These are phyloP conservation scores for western clawed frog (Xenopus tropicalis) DNA, from an alignment of 2,113 vertebrate genomes.

Conservation along the genomic window DNA sequence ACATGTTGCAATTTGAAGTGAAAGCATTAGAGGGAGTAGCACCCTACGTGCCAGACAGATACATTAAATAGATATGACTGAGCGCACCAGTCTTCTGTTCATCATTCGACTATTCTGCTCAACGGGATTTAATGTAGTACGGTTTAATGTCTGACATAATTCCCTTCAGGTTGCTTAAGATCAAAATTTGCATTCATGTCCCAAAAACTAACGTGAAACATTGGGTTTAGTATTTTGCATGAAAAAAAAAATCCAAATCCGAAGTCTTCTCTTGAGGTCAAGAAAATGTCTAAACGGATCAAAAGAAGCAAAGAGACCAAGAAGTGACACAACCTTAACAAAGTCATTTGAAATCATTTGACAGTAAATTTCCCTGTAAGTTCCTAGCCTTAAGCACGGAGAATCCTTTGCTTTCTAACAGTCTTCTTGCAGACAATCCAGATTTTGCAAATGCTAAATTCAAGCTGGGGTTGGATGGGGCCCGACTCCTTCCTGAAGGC, in stretches of 20 bases:
- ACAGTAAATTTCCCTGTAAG: constrained; percentile 67
- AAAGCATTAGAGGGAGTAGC: no score
- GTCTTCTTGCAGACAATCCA: constrained; percentile 55
- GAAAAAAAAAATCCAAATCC: constrained; percentile 33
- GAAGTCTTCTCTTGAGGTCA: constrained; percentile 60
- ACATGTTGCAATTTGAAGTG: no score
- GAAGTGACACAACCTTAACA: constrained; percentile 67
- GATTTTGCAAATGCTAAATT: constrained; percentile 47
- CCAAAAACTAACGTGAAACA: constrained; percentile 32
- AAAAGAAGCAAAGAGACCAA: constrained; percentile 63
- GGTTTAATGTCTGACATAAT: constrained; percentile 15
- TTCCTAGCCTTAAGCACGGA: constrained; percentile 60
- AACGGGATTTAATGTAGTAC: background rate
- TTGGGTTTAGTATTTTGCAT: constrained; percentile 48
- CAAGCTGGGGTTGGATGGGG: constrained; percentile 52
- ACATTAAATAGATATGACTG: no score
- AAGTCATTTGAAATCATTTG: constrained; percentile 73
- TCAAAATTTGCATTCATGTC: constrained; percentile 31
- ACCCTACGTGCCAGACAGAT: no score
- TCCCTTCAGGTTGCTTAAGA: constrained; percentile 18
- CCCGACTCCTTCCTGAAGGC: constrained; percentile 73
- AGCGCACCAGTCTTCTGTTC: no score
- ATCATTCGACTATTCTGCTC: no score
- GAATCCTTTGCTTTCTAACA: constrained; percentile 52
- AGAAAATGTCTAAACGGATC: constrained; percentile 66